Conservation (phyloP, 2,113 vertebrate genomes). For the Physeter macrocephalus region DNA sequence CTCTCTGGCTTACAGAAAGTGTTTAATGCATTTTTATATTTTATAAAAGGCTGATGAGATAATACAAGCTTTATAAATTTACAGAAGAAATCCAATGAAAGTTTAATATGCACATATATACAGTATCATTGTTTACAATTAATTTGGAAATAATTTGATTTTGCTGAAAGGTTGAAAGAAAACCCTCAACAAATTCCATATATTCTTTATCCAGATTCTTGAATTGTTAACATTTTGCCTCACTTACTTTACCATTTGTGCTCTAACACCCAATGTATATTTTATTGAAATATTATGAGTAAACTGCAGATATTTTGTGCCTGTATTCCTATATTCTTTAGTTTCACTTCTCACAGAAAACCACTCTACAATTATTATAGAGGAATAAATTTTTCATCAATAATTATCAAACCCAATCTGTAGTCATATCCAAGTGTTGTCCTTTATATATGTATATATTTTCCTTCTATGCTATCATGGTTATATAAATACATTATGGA, state of each 20-base stretch:
- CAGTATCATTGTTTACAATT: neutral
- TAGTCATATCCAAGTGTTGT: neutral
- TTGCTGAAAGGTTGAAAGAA: neutral
- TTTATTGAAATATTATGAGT: neutral
- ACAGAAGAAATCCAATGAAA: neutral
- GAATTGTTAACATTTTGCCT: neutral
- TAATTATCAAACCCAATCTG: neutral
- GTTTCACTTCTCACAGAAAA: neutral
- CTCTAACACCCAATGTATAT: neutral
- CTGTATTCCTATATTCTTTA: neutral
- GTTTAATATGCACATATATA: neutral
- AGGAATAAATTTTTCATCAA: neutral
- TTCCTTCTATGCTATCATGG: neutral
- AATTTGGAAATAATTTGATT: neutral
- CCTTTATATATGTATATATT: neutral
- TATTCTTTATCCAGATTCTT: neutral
- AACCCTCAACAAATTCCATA: neutral
- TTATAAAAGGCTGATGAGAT: neutral
- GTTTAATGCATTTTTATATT: neutral
- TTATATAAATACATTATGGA: neutral
- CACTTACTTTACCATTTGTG: neutral
- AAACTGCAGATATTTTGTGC: neutral
- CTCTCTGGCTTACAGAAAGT: neutral
- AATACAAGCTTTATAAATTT: neutral
- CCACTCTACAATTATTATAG: neutral